Percentiles rank a stretch among this genome's conserved stretches.
Evolutionary conservation across 2,113 vertebrate genomes (phyloP).

Genomic region (Empidonax traillii): DNA sequence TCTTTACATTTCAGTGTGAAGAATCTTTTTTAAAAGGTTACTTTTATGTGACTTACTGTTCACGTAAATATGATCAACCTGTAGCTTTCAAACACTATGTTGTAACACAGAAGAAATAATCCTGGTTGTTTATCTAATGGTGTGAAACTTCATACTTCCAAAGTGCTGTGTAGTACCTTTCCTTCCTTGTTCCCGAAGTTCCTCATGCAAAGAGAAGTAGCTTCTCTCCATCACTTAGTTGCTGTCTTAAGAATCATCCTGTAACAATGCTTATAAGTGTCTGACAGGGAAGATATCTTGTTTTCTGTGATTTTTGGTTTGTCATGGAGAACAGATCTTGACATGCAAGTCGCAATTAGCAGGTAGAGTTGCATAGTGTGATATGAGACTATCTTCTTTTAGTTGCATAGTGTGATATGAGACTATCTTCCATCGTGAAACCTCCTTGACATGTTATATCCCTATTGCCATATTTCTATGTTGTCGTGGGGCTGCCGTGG

Average conservation of each 20-base stretch:
- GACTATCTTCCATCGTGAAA: not conserved
- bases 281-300: not conserved
- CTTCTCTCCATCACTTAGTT: not conserved
- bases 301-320: not conserved
- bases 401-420: not conserved
- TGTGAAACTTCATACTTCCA: not conserved
- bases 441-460: not conserved
- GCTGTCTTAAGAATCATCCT: not conserved
- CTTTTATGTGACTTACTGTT: not conserved
- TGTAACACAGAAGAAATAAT: not conserved
- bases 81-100: not conserved
- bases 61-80: not conserved
- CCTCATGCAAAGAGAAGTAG: not conserved
- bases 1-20: not conserved
- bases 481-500: not conserved
- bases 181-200: not conserved
- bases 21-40: not conserved
- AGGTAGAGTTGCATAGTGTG: not conserved
- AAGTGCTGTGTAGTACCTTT: not conserved
- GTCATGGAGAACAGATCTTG: not conserved
- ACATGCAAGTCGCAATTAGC: not conserved
- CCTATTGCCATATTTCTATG: not conserved
- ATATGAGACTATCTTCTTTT: not conserved
- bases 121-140: not conserved
- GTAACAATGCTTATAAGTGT: not conserved